Evolutionary conservation across 1,140 invertebrate genomes (phyloP).

Genomic region (Drosophila fuyamai): DNA sequence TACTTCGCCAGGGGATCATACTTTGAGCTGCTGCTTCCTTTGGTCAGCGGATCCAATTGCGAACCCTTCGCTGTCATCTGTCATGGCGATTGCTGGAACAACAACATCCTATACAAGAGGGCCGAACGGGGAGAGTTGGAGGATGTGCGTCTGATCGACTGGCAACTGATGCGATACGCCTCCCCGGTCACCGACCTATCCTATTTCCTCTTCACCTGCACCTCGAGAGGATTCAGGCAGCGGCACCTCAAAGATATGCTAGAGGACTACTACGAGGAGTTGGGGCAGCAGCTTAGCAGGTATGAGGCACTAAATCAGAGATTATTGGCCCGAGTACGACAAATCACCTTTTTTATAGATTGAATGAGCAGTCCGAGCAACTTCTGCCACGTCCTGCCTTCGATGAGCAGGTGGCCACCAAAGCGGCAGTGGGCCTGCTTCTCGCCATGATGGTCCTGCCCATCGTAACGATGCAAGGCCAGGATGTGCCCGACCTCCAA

Average conservation of each 20-base stretch:
- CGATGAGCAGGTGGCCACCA: conserved; percentile 73
- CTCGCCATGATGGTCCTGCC: conserved; percentile 82
- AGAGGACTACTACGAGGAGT: conserved; percentile 86
- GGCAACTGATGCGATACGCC: conserved; percentile 86
- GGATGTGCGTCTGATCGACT: conserved; percentile 86
- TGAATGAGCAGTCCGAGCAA: conserved; percentile 81
- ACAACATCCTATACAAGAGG: conserved; percentile 86
- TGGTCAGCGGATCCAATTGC: conserved; percentile 46
- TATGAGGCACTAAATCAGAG: conserved; percentile 1
- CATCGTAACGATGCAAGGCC: conserved; percentile 65
- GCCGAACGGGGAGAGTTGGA: conserved; percentile 46
- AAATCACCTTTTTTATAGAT: conserved; percentile 52
- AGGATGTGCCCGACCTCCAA: conserved; percentile 65
- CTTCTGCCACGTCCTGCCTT: conserved; percentile 85
- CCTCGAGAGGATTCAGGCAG: conserved; percentile 85
- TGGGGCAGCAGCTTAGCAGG: conserved; percentile 78
- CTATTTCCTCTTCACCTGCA: conserved; percentile 87
- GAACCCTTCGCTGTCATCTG: conserved; percentile 85
- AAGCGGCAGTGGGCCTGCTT: conserved; percentile 75
- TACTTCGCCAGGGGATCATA: conserved; percentile 51
- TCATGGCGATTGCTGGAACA: conserved; percentile 87
- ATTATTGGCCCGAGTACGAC: conserved; percentile 33
- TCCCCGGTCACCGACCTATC: conserved; percentile 87
- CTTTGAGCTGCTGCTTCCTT: conserved; percentile 44
- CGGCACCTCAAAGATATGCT: conserved; percentile 85